Percentiles rank a stretch among this genome's conserved stretches.
Evolutionary conservation across 2,113 vertebrate genomes (phyloP).

Genomic region (Trochalopteron elliotii): DNA sequence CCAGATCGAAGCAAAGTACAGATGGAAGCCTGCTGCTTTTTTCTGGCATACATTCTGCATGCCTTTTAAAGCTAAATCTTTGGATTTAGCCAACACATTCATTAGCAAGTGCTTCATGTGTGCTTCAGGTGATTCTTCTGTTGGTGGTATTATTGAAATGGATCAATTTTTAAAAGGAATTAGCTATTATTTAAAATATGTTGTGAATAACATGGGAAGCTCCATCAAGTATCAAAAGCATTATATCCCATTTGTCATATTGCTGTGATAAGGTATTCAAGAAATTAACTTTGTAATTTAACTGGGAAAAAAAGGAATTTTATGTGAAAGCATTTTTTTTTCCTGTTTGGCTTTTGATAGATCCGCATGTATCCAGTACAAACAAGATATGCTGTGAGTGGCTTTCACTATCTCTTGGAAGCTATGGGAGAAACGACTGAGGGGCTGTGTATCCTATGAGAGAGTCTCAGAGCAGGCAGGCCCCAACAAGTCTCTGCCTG

Average conservation of each 20-base stretch:
- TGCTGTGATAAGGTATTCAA: constrained; percentile 36
- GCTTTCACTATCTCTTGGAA: not conserved
- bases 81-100: constrained; percentile 21
- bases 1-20: not conserved
- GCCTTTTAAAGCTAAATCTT: constrained; percentile 36
- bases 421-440: not conserved
- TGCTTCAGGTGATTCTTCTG: not conserved
- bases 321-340: constrained; percentile 40
- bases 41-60: not conserved
- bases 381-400: not conserved
- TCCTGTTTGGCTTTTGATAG: not conserved
- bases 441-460: not conserved
- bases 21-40: not conserved
- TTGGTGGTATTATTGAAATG: constrained; percentile 15
- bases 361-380: not conserved
- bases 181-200: not conserved
- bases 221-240: not conserved
- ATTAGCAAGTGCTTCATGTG: constrained; percentile 1
- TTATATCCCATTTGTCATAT: constrained; percentile 54
- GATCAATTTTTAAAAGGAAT: constrained; percentile 5
- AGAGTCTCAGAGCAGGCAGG: not conserved
- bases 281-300: constrained; percentile 53
- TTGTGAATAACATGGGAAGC: constrained; percentile 3
- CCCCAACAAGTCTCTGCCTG: not conserved
- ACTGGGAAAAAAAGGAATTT: constrained; percentile 42